These are phyloP conservation scores for Diphyllodes magnificus DNA, from an alignment of 2,113 vertebrate genomes.

Conservation along the genomic window DNA sequence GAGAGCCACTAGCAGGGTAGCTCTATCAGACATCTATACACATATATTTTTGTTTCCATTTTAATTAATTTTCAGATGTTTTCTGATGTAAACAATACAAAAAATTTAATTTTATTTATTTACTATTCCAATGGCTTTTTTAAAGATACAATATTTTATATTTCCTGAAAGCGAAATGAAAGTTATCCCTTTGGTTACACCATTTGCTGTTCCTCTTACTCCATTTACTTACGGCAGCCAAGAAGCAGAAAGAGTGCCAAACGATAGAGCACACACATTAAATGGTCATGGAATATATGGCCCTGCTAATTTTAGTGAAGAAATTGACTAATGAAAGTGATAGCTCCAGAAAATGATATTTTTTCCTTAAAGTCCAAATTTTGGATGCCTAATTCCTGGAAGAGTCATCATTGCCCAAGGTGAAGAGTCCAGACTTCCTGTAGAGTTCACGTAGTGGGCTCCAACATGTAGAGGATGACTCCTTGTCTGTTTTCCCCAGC, in stretches of 20 bases:
- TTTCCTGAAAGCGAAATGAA: neutral
- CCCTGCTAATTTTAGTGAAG: neutral
- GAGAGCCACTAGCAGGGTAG: neutral
- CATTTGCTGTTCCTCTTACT: neutral
- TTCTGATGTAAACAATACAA: neutral
- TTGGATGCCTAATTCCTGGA: neutral
- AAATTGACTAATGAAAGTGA: neutral
- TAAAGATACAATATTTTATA: neutral
- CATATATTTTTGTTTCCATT: neutral
- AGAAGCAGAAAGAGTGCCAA: neutral
- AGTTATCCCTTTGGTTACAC: neutral
- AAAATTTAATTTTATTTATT: neutral
- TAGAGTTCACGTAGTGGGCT: neutral
- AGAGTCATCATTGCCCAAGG: accelerated
- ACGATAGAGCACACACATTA: neutral
- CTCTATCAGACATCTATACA: neutral
- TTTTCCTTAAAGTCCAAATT: neutral
- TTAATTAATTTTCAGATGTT: neutral
- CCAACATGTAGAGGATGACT: neutral
- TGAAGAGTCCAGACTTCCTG: neutral
- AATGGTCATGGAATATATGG: neutral
- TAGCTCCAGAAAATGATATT: neutral
- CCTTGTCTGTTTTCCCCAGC: neutral
- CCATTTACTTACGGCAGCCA: neutral
- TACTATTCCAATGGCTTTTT: neutral